Percentiles rank a stretch among this genome's conserved stretches.
Conservation (phyloP, 2,888 invertebrate genomes). For the Tetragnatha montana region DNA sequence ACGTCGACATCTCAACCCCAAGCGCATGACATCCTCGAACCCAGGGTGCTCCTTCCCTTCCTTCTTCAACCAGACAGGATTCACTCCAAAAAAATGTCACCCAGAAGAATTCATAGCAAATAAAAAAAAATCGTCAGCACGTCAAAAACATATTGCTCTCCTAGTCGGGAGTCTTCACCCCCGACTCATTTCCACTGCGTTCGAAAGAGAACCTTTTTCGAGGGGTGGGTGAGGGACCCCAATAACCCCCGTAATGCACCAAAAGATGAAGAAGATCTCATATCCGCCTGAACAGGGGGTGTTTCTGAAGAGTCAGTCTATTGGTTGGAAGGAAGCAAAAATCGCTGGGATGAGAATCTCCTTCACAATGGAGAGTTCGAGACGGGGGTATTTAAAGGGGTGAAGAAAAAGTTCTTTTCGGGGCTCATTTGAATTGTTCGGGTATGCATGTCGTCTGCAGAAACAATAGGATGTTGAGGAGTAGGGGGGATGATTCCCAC, state of each 20-base stretch:
- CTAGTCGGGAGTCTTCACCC: neutral
- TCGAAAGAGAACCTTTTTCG: neutral
- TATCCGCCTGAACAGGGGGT: neutral
- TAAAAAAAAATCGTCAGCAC: neutral
- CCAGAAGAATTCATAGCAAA: neutral
- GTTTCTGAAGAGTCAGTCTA: neutral
- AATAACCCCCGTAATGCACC: neutral
- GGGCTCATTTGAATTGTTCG: neutral
- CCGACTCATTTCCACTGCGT: neutral
- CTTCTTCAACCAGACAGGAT: too few relatives aligned
- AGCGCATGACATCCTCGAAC: too few relatives aligned
- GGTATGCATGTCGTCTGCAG: neutral
- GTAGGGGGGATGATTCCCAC: neutral
- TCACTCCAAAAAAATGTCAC: neutral
- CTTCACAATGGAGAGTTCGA: neutral
- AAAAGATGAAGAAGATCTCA: neutral
- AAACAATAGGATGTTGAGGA: neutral
- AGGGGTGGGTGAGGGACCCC: neutral
- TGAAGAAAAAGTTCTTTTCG: neutral
- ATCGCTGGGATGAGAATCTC: neutral
- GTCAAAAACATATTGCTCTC: neutral
- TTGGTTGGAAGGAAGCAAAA: neutral
- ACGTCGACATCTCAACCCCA: too few relatives aligned
- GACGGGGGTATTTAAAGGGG: neutral
- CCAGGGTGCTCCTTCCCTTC: too few relatives aligned